Conservation (phyloP, 2,888 invertebrate genomes). For the Junonia oenone region DNA sequence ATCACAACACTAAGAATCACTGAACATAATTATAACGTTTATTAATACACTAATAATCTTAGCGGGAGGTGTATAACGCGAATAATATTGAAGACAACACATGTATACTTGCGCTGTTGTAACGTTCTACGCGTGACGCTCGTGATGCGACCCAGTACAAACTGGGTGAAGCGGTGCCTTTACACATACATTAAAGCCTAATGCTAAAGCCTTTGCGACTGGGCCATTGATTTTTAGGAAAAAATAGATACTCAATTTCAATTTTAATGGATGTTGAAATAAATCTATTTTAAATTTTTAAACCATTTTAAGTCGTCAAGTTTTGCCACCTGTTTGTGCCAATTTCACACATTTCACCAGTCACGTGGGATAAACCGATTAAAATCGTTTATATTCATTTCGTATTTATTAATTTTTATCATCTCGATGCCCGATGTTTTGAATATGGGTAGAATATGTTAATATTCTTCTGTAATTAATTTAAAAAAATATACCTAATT, state of each 20-base stretch:
- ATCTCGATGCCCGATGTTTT: no score
- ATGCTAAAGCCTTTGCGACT: background rate
- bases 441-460: no score
- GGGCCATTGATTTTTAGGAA: background rate
- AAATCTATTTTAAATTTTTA: no score
- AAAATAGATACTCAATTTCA: background rate
- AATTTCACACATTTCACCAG: no score
- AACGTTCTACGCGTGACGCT: conserved; percentile 6
- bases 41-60: conserved; percentile 11
- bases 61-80: conserved; percentile 26
- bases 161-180: conserved; percentile 37
- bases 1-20: conserved; percentile 9
- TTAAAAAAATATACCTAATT: no score
- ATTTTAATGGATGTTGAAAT: no score
- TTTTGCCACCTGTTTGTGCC: no score
- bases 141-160: conserved; percentile 39
- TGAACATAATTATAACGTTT: background rate
- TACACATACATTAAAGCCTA: conserved; percentile 8
- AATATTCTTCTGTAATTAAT: no score
- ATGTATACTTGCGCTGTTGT: conserved; percentile 36
- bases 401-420: no score
- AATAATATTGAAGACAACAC: conserved; percentile 30
- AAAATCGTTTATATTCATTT: no score
- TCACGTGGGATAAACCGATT: no score
- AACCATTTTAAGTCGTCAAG: no score